Percentiles rank a stretch among this genome's conserved stretches.
These are phyloP conservation scores for Planococcus citri DNA, from an alignment of 1,140 invertebrate genomes.

Conservation along the genomic window DNA sequence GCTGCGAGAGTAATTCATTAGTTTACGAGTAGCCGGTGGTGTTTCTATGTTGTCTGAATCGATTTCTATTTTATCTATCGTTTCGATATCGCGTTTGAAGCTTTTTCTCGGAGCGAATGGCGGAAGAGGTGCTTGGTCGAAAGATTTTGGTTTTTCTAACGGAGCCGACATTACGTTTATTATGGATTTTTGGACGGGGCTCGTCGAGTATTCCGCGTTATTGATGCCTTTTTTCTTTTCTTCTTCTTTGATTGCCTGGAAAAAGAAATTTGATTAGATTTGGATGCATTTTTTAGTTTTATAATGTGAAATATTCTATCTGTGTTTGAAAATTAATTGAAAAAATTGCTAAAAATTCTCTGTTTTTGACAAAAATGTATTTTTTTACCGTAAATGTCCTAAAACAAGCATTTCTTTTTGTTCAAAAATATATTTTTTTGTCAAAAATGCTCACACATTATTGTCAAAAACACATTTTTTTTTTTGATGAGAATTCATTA, in stretches of 20 bases:
- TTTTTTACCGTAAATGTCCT: no score
- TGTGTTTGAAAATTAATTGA: no score
- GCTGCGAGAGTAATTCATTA: constrained; percentile 36
- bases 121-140: constrained; percentile 30
- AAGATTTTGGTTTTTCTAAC: constrained; percentile 20
- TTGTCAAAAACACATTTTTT: no score
- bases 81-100: constrained; percentile 34
- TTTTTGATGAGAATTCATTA: no score
- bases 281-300: no score
- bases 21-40: constrained; percentile 60
- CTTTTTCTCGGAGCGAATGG: constrained; percentile 32
- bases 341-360: no score
- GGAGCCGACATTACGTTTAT: neutral
- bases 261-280: no score
- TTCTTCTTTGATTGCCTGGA: constrained; percentile 43
- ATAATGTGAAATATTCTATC: no score
- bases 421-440: no score
- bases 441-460: no score
- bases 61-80: constrained; percentile 63
- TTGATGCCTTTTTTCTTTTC: constrained; percentile 31
- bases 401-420: no score
- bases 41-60: constrained; percentile 85
- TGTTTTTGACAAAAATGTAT: no score
- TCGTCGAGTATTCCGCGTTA: neutral
- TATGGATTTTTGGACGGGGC: neutral